Base-by-base conservation (phyloP, 2,888 invertebrate species). In the Oligia fasciuncula region DNA sequence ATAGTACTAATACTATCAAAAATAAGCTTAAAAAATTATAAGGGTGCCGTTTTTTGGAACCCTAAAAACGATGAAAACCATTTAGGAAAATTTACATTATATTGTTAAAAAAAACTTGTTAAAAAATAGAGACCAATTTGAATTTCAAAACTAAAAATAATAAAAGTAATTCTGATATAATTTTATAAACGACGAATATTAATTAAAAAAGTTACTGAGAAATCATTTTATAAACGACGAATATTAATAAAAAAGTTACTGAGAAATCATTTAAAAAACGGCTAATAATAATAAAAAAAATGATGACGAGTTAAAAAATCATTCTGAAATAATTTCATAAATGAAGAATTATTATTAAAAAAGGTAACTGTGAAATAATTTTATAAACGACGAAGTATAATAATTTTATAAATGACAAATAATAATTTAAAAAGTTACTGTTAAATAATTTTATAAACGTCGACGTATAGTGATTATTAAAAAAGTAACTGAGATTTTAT, bases 1-100 rank as follows among this genome's bases (percentile, higher is more conserved):
- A 82, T 67, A 40, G 69, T 67, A 70, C 40, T 65, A 81, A 46
- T 51, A 79, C 71, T 79, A 85, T 75, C 40, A 83, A 85, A 85
- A 85, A 83, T 74, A 85, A 75, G 14, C n/a, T 73, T 74, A 65
- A 49, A 40, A 57, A 43, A 71, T 11, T 54, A 54, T 54, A 40
- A n/a, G 40, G 14, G 9, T 23, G n/a, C 54, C 35, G 35, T 54
- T 54, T 54, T 40, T 11, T 40, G 17, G 40, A 54, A 17, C 40
- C 17, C 17, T 57, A 40, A n/a, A 79, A 86, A 86, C 35, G 23
- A 66, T 23, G 46, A 70, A 76, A 85, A 49, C 2, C 60, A 73
- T 49, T 79, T 13, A 73, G 76, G 82, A 85, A 86, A 57, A 0
- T 57, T 62, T 9, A 54, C 2, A 54, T 17, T 19, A 71, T 35